Percentiles rank a stretch among this genome's conserved stretches.
phyloP scores from a whole-genome alignment of 2,113 vertebrate genomes.

The Collichthys lucidus region DNA sequence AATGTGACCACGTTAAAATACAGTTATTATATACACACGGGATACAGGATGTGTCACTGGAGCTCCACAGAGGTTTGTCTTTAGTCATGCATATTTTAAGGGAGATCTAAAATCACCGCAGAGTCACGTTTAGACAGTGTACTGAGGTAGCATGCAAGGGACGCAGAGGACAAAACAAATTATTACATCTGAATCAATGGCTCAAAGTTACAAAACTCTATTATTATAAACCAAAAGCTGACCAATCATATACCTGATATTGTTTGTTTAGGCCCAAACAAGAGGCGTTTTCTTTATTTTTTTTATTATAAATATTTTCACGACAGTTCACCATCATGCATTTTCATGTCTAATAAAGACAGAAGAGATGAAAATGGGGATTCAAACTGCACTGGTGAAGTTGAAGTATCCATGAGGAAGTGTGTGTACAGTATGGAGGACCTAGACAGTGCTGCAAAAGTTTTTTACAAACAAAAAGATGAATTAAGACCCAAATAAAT shows the following conservation, averaged over 20 bases:
- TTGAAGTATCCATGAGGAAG: conserved; percentile 36
- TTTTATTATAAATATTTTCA: conserved; percentile 46
- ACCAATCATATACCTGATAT: conserved; percentile 68
- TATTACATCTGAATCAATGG: conserved; percentile 32
- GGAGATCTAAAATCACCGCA: conserved; percentile 33
- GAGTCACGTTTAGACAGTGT: conserved; percentile 45
- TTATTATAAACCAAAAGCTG: conserved; percentile 51
- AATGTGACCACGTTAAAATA: conserved; percentile 31
- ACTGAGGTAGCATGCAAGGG: conserved; percentile 77
- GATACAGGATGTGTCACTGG: conserved; percentile 44
- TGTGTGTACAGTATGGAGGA: conserved; percentile 15
- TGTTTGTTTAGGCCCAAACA: conserved; percentile 74
- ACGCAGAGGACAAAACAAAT: conserved; percentile 33
- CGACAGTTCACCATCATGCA: conserved; percentile 73
- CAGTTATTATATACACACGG: conserved; percentile 31
- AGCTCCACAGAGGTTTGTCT: conserved; percentile 45
- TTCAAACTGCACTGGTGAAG: conserved; percentile 65
- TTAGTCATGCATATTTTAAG: conserved; percentile 69
- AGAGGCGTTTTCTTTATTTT: conserved; percentile 33
- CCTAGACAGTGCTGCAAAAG: conserved; percentile 13
- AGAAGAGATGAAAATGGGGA: conserved; percentile 72
- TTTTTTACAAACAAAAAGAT: conserved; percentile 8
- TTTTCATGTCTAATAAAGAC: conserved; percentile 70
- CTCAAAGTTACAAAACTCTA: conserved; percentile 59
- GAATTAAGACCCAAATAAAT: neutral